phyloP scores from a whole-genome alignment of 2,888 invertebrate species.

The Idaea straminata region DNA sequence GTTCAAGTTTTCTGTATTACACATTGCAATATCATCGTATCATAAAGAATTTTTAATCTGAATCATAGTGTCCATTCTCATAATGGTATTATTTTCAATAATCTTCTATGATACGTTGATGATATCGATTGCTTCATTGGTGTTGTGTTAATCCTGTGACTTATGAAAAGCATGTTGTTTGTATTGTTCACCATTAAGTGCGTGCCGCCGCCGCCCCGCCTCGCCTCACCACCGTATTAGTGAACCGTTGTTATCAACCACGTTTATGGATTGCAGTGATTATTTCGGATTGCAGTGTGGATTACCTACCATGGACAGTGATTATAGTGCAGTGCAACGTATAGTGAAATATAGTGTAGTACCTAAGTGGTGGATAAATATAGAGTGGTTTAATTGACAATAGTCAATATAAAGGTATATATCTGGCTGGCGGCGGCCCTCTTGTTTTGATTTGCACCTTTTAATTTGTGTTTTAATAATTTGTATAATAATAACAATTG shows the following conservation, averaged over 20 bases:
- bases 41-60: background rate
- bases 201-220: constrained; percentile 69
- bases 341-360: constrained; percentile 4
- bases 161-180: constrained; percentile 30
- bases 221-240: constrained; percentile 5
- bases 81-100: background rate
- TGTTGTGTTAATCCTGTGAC: constrained; percentile 3
- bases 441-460: constrained; percentile 59
- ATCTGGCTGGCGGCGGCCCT: constrained; percentile 73
- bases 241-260: constrained; percentile 9
- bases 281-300: constrained; percentile 77
- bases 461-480: constrained; percentile 46
- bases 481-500: background rate
- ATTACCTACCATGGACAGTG: constrained; percentile 24
- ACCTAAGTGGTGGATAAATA: constrained; percentile 27
- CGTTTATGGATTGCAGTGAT: constrained; percentile 75
- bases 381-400: constrained; percentile 11
- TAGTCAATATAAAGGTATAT: background rate
- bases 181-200: constrained; percentile 49
- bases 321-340: constrained; percentile 9
- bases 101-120: background rate
- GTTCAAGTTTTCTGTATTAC: constrained; percentile 1
- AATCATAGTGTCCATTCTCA: background rate
- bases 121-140: background rate
- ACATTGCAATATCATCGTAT: constrained; percentile 1